These are phyloP conservation scores for Nerophis ophidion DNA, from an alignment of 2,113 vertebrate genomes.

Conservation along the genomic window DNA sequence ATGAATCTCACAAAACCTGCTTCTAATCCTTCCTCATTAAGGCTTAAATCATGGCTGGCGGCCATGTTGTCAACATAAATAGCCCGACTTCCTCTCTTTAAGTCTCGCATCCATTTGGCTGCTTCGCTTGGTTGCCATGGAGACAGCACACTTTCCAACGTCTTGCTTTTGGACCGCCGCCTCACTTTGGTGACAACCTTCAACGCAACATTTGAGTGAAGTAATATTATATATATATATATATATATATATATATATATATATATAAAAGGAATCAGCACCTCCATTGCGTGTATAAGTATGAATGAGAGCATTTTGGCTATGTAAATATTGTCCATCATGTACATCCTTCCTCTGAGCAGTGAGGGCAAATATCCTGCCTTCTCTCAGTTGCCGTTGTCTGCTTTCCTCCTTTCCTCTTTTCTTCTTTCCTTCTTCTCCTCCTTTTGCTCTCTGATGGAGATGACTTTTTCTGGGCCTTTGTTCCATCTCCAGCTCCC, in stretches of 20 bases:
- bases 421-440: no score
- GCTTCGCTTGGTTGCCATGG: conserved; percentile 66
- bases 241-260: no score
- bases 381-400: no score
- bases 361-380: no score
- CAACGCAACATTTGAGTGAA: no score
- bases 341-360: no score
- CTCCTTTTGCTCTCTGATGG: conserved; percentile 8
- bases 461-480: conserved; percentile 26
- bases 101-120: conserved; percentile 35
- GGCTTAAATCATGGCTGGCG: conserved; percentile 6
- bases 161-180: conserved; percentile 32
- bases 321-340: no score
- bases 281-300: no score
- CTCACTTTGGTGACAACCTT: conserved; percentile 1
- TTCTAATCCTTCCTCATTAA: conserved; percentile 37
- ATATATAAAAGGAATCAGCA: no score
- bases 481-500: conserved; percentile 3
- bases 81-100: conserved; percentile 25
- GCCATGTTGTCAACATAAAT: conserved; percentile 36
- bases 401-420: no score
- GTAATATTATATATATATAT: no score
- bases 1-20: conserved; percentile 28
- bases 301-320: no score
- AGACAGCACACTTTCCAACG: conserved; percentile 60